Evolutionary conservation across 1,140 invertebrate species (phyloP), one percentile per base, ranked within the genome.

Genomic region (Euglossa dilemma): DNA sequence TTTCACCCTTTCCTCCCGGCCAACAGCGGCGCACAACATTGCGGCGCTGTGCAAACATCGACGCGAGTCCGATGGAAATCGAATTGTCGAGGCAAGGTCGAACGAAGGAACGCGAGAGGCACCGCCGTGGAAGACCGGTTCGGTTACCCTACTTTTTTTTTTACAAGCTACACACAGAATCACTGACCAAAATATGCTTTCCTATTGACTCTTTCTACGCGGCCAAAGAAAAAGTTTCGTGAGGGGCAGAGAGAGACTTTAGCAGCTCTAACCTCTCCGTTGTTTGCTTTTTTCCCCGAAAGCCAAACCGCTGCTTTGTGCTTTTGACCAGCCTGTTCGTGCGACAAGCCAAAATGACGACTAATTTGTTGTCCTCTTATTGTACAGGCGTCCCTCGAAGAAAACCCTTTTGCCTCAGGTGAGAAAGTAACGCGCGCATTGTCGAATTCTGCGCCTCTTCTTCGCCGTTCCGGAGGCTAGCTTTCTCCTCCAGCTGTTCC

Each of bases 221-320:
- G 73, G 66, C 28, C 66, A 56, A 66, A 69, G 61, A 83, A 83
- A 85, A 76, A 82, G 50, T 69, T 67, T 25, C n/a, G 36, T 52
- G 67, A 85, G 79, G 86, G 69, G 54, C 20, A 36, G 4, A 6
- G 43, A 45, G 20, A 12, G n/a, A 45, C 20, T 66, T 45, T 66
- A 43, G 36, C 36, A 64, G 63, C 36, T 67, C 43, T 52, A 52
- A 25, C 43, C 28, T 73, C 61, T 50, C 43, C 6, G 67, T 86
- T 89, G 87, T 89, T 89, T 89, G 87, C 84, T 88, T 89, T 77
- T 71, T 88, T 78, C 78, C 54, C 76, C 70, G 84, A 83, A 85
- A 87, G 86, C 86, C 76, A 88, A 88, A 88, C 86, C 83, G 74
- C 50, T 6, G 61, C 72, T 73, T 88, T 88, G 79, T 87, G 64